Percentiles rank a stretch among this genome's conserved stretches.
phyloP scores from a whole-genome alignment of 2,797 vertebrate genomes.

The Capromys pilorides region DNA sequence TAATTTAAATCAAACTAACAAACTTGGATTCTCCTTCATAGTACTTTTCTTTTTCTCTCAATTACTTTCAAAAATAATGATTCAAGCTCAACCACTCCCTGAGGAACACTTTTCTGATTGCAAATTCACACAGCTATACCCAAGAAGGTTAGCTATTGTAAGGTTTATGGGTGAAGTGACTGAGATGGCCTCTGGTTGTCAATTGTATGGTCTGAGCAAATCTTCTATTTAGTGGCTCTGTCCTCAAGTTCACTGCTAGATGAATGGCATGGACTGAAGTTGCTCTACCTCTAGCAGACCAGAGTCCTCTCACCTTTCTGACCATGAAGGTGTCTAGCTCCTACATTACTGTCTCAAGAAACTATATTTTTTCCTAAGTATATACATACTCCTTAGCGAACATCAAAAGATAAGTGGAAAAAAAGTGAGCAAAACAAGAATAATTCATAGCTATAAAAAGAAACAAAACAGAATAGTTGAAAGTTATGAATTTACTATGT shows the following conservation, averaged over 20 bases:
- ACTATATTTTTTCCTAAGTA: constrained; percentile 14
- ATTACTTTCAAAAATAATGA: constrained; percentile 45
- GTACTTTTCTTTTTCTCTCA: constrained; percentile 52
- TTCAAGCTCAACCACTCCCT: not conserved
- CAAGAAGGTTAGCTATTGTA: constrained; percentile 5
- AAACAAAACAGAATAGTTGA: constrained; percentile 68
- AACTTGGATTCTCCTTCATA: not conserved
- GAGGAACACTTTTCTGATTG: constrained; percentile 16
- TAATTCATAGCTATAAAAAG: constrained; percentile 55
- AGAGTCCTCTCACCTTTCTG: constrained; percentile 56
- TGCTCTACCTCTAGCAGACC: constrained; percentile 24
- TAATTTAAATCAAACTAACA: constrained; percentile 46
- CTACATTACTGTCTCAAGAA: constrained; percentile 59
- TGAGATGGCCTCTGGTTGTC: constrained; percentile 35
- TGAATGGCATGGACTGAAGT: constrained; percentile 57
- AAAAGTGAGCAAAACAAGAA: constrained; percentile 31
- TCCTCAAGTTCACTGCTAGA: constrained; percentile 22
- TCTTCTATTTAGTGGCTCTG: constrained; percentile 46
- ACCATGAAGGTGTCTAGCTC: constrained; percentile 53
- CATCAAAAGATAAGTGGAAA: constrained; percentile 30
- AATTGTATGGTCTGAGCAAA: constrained; percentile 38
- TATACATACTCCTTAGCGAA: constrained; percentile 10
- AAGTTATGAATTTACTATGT: constrained; percentile 65
- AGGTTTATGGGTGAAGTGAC: constrained; percentile 51
- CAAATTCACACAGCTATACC: constrained; percentile 51